Evolutionary conservation across 1,140 invertebrate genomes (phyloP), one percentile per base, ranked within the genome.

Genomic region (Schmidtea mediterranea): DNA sequence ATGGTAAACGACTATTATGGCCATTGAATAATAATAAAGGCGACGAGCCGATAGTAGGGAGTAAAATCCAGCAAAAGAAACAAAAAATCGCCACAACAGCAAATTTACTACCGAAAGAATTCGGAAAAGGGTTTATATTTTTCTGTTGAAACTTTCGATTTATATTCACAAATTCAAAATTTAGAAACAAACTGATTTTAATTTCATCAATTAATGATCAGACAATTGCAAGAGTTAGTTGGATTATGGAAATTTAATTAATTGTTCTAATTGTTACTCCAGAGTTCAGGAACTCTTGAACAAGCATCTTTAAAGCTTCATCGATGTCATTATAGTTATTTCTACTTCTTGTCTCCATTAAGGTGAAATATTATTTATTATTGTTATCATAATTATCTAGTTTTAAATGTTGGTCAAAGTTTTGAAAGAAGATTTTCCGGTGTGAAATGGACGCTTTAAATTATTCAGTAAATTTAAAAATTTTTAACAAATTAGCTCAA

Each of bases 121-220:
- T 59, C 43, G 46, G 58, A 6, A 60, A 55, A 57, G 62, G 62
- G 58, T 60, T 40, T 52, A 51, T 21, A 18, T n/a, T 19, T n/a
- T 15, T 49, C 10, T 37, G n/a, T 1, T 2, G 12, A 18, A 18
- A 15, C 2, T 50, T 24, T 19, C 36, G 19, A 51, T 21, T 24
- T n/a, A 26, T 50, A 39, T 22, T 21, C n/a, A 38, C 18, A 22
- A 26, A 38, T 50, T 51, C 32, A 43, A 22, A 46, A 54, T 58
- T 36, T 53, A 63, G 61, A 36, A 64, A 66, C 53, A 65, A 63
- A 50, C 53, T 66, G 21, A 62, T 66, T 18, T 58, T 66, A 12
- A 61, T 66, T 62, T 61, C 61, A 36, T 62, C 63, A 56, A 58
- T 66, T 43, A 57, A 59, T 46, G 62, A 61, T 46, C 59, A 63